phyloP scores from a whole-genome alignment of 2,113 vertebrate genomes.

The Nipponia nippon region DNA sequence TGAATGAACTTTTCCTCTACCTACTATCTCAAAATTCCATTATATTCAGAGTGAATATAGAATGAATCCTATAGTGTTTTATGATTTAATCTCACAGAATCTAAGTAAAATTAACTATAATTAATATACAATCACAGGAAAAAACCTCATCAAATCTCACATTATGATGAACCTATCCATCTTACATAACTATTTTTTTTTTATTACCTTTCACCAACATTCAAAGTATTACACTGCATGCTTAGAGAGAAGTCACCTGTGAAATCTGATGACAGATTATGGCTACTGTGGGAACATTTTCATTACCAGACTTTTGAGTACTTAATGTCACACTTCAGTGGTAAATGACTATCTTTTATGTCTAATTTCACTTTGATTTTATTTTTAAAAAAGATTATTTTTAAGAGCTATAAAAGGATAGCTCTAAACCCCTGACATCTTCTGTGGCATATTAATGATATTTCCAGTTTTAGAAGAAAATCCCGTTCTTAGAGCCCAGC shows the following conservation, averaged over 20 bases:
- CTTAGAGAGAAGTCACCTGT: constrained; percentile 24
- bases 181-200: neutral
- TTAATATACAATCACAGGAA: neutral
- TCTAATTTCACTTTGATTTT: constrained; percentile 18
- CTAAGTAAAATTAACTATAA: neutral
- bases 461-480: constrained; percentile 5
- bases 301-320: neutral
- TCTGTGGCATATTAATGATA: neutral
- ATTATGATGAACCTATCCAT: neutral
- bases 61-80: neutral
- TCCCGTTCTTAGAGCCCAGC: neutral
- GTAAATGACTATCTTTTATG: neutral
- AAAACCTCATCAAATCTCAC: neutral
- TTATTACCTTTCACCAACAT: neutral
- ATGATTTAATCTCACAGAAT: neutral
- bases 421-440: constrained; percentile 11
- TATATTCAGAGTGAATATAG: neutral
- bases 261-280: constrained; percentile 37
- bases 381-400: constrained; percentile 14
- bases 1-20: neutral
- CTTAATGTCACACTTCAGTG: constrained; percentile 26
- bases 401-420: neutral
- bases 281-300: constrained; percentile 34
- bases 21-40: neutral
- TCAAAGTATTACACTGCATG: neutral